phyloP scores from a whole-genome alignment of 2,888 invertebrate genomes.

The Thymelicus lineola region DNA sequence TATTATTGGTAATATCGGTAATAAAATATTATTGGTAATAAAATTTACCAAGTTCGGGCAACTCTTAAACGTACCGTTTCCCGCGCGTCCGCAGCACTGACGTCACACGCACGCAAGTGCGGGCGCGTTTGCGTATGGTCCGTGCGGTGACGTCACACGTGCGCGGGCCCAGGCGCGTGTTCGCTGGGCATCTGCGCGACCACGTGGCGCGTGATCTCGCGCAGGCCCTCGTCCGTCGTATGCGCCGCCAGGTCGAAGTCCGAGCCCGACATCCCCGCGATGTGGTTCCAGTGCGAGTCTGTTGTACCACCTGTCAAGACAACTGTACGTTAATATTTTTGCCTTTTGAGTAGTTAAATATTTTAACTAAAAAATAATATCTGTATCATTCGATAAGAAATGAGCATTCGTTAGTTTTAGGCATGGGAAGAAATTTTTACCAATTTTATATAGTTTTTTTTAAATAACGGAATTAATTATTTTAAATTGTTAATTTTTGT shows the following conservation, averaged over 20 bases:
- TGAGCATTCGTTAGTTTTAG: too few species aligned
- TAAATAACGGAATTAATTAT: too few species aligned
- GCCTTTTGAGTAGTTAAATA: too few species aligned
- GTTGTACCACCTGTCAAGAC: slow-evolving; percentile 54
- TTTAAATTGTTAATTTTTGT: too few species aligned
- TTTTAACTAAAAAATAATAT: too few species aligned
- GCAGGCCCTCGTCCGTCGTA: slow-evolving; percentile 64
- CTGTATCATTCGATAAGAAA: too few species aligned
- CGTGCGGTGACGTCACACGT: slow-evolving; percentile 39
- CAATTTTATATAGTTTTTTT: too few species aligned
- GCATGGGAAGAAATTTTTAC: too few species aligned
- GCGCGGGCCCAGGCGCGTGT: slow-evolving; percentile 57
- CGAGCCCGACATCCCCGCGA: slow-evolving; percentile 84
- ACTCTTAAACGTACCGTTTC: neutral
- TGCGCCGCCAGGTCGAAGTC: slow-evolving; percentile 88
- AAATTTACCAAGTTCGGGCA: neutral
- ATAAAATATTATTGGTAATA: too few species aligned
- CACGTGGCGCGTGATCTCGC: slow-evolving; percentile 62
- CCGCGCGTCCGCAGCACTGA: neutral
- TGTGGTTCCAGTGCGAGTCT: slow-evolving; percentile 79
- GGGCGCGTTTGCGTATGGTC: neutral
- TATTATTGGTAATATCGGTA: too few species aligned
- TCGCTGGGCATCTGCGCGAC: slow-evolving; percentile 49
- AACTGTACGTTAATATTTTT: too few species aligned
- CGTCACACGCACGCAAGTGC: neutral